Evolutionary conservation across 2,888 invertebrate species (phyloP), one percentile per base, ranked within the genome.

Genomic region (Elysia crispata): DNA sequence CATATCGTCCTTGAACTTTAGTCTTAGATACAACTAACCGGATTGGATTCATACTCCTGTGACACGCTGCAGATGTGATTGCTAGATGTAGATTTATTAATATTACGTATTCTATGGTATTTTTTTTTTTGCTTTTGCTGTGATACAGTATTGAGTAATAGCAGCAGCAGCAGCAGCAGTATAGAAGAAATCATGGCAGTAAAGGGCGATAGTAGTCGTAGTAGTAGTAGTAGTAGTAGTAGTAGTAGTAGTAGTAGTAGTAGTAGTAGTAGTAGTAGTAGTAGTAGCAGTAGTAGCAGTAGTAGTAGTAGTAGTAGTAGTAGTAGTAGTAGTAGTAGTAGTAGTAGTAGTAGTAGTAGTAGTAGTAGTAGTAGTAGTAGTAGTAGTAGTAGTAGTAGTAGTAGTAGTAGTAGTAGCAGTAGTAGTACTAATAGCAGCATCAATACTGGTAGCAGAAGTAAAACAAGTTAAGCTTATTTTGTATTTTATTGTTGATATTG

Each of bases 201-300:
- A n/a, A n/a, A 50, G 67, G 49, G 31, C 28, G 49, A 49, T 28
- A n/a, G n/a, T n/a, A n/a, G n/a, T n/a, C n/a, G n/a, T n/a, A n/a
- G n/a, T n/a, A n/a, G n/a, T 67, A 49, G 49, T 49, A 49, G 50
- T 49, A 13, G 50, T 25, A 13, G 50, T 67, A 28, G 67, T 67
- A 77, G 79, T 77, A 77, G 79, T 82, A 80, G 80, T 82, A 74
- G 80, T 77, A 73, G 81, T 79, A 79, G 76, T 82, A 70, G 81
- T 82, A 79, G 79, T 83, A 72, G 76, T 83, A 82, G 79, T 79
- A 76, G 76, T 79, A 73, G 79, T 82, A 73, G 79, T 73, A n/a
- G 5, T 73, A 73, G 25, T 23, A 73, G 25, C 54, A 73, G 50
- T 82, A 76, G 76, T 82, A 76, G 62, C 76, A 76, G 62, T 79